Evolutionary conservation across 2,797 vertebrate genomes (phyloP), one percentile per base, ranked within the genome.

Genomic region (Acrossocheilus fasciatus): DNA sequence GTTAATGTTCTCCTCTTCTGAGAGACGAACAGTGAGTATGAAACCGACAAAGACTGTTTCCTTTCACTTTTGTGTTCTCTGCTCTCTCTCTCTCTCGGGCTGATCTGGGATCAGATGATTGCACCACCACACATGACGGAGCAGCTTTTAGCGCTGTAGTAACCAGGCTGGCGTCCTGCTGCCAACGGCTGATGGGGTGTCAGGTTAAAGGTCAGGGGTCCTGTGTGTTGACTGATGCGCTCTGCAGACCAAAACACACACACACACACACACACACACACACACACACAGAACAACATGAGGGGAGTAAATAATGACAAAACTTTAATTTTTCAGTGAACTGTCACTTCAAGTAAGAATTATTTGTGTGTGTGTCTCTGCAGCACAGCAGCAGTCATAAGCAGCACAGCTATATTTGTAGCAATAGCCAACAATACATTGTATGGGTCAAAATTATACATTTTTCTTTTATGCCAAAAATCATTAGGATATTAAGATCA

Each of bases 181-280:
- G 70, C 72, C 57, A 70, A 77, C 18, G 45, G 76, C 81, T 72
- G 86, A 89, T 87, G 86, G 39, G 91, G 94, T 94, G 89, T 94
- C 91, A 87, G 88, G 91, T 94, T 94, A 92, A 93, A 94, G 92
- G 92, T 92, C 94, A 92, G 77, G 89, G 89, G 88, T 92, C 88
- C 82, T 43, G 82, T 74, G 89, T 39, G 57, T 23, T 66, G 47
- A 75, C 26, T 30, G 34, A n/a, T 4, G 52, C 2, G 12, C 4
- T 57, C 34, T 39, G 45, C 0, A 1, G 36, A 80, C 23, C 47
- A 41, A 85, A 75, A 86, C 43, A 45, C 69, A 45, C 72, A 86
- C 23, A 77, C n/a, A 73, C 39, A 77, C n/a, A 74, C 39, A 76
- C 12, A 86, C 41, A 45, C 59, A 36, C 72, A 86, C 41, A 72